Conservation (phyloP, 2,113 vertebrate genomes). For the Crotalus horridus region DNA sequence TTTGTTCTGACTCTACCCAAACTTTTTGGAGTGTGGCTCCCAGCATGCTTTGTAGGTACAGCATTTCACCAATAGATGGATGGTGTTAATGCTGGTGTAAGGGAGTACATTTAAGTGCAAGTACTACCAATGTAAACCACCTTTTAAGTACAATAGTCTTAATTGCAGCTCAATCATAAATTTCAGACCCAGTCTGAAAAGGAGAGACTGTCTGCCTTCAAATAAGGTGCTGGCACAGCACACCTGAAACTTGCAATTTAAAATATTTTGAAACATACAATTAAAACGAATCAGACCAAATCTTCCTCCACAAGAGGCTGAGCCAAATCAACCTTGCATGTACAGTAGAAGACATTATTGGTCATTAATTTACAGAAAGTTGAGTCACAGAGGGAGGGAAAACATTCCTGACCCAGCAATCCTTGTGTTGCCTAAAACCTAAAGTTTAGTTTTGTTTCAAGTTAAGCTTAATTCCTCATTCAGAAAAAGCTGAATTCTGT, state of each 20-base stretch:
- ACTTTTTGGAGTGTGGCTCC: neutral
- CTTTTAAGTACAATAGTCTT: neutral
- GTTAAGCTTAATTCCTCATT: neutral
- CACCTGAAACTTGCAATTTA: neutral
- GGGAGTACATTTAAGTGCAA: neutral
- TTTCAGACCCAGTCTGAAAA: neutral
- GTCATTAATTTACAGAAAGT: neutral
- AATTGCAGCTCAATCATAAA: neutral
- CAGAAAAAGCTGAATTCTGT: neutral
- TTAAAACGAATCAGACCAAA: neutral
- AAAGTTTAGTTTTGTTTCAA: neutral
- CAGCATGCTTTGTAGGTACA: neutral
- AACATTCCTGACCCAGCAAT: neutral
- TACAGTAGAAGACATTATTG: neutral
- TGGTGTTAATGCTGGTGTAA: neutral
- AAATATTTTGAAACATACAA: neutral
- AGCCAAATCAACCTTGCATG: neutral
- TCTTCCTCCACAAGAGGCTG: neutral
- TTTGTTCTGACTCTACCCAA: neutral
- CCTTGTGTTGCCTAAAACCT: neutral
- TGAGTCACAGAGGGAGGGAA: neutral
- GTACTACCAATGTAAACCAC: neutral
- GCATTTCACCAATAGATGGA: neutral
- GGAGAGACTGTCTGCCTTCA: neutral
- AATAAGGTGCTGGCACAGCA: neutral